Percentiles rank a stretch among this genome's conserved stretches.
phyloP scores from a whole-genome alignment of 2,797 vertebrate species.

The Cyclopterus lumpus region DNA sequence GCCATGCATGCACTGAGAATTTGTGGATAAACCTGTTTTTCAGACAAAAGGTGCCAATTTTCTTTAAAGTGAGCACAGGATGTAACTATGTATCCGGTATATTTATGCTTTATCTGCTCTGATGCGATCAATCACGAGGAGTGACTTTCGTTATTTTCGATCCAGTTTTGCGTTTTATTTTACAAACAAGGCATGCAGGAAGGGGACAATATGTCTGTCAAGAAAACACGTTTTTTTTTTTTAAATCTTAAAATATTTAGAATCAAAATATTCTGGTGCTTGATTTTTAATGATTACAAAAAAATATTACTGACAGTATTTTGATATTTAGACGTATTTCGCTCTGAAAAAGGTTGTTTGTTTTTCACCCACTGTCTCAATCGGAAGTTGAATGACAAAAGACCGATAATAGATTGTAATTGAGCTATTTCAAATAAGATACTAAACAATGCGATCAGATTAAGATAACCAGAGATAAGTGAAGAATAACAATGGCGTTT shows the following conservation, averaged over 20 bases:
- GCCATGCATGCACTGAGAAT: slow-evolving; percentile 4
- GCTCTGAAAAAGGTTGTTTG: background rate
- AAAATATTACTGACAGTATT: background rate
- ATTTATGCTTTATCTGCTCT: background rate
- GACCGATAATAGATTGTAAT: slow-evolving; percentile 74
- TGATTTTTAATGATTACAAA: background rate
- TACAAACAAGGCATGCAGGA: background rate
- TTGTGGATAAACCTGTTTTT: background rate
- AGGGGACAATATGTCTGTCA: background rate
- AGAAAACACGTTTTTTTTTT: background rate
- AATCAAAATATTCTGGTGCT: background rate
- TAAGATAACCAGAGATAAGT: slow-evolving; percentile 75
- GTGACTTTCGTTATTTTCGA: background rate
- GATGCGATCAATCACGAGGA: background rate
- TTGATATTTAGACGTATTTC: background rate
- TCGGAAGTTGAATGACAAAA: slow-evolving; percentile 69
- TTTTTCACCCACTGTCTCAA: slow-evolving; percentile 23
- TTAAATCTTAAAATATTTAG: background rate
- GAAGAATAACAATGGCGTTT: slow-evolving; percentile 72
- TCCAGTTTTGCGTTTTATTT: background rate
- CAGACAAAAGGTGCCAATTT: background rate
- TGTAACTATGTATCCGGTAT: background rate
- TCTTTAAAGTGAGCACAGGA: background rate
- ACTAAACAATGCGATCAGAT: slow-evolving; percentile 72
- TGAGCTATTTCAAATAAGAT: slow-evolving; percentile 76